These are phyloP conservation scores for Parapristionchus giblindavisi DNA, from an alignment of 2,888 invertebrate species.

Conservation along the genomic window DNA sequence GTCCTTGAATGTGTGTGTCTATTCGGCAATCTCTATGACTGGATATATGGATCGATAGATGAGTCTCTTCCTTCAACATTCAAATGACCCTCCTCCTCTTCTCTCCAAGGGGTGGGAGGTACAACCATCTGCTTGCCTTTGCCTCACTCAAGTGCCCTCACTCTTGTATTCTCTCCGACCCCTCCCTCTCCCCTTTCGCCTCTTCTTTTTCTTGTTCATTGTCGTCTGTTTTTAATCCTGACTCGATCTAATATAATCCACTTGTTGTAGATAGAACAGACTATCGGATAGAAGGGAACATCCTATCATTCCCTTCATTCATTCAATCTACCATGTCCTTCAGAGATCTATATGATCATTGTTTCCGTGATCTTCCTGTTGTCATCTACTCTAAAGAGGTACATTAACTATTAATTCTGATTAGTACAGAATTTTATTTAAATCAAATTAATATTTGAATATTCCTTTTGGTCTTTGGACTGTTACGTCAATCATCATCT, in stretches of 20 bases:
- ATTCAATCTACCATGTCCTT: constrained; percentile 43
- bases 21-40: constrained; percentile 29
- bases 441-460: background rate
- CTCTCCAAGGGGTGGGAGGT: too few species aligned
- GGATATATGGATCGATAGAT: constrained; percentile 34
- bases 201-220: background rate
- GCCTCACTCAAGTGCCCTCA: constrained; percentile 28
- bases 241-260: background rate
- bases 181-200: too few species aligned
- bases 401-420: background rate
- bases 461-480: too few species aligned
- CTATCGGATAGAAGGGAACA: too few species aligned
- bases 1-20: constrained; percentile 26
- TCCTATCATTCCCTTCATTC: background rate
- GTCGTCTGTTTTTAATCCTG: background rate
- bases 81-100: constrained; percentile 20
- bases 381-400: constrained; percentile 38
- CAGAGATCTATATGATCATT: constrained; percentile 49
- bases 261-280: too few species aligned
- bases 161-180: too few species aligned
- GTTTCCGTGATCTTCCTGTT: constrained; percentile 47
- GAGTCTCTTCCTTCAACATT: constrained; percentile 29
- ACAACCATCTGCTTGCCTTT: constrained; percentile 32
- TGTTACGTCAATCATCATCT: background rate
- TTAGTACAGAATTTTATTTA: background rate